Percentiles rank a stretch among this genome's conserved stretches.
These are phyloP conservation scores for Phasianus colchicus DNA, from an alignment of 2,113 vertebrate species.

Conservation along the genomic window DNA sequence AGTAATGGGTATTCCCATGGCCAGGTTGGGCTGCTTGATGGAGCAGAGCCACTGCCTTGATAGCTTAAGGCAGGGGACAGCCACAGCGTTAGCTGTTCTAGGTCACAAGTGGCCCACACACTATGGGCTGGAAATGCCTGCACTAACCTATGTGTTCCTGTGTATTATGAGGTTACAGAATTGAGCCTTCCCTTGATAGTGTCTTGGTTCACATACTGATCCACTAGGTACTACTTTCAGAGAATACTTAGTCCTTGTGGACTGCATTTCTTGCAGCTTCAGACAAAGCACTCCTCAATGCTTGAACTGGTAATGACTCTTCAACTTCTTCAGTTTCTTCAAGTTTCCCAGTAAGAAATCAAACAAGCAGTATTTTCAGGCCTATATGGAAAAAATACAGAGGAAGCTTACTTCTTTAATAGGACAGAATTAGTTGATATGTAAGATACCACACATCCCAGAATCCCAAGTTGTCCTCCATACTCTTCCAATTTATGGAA, in stretches of 20 bases:
- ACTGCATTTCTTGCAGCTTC: background rate
- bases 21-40: too few relatives aligned
- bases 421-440: background rate
- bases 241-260: background rate
- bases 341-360: background rate
- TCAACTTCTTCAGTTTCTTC: background rate
- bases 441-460: background rate
- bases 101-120: too few relatives aligned
- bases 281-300: background rate
- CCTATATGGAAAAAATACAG: background rate
- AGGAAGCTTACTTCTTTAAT: background rate
- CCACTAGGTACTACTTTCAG: background rate
- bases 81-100: too few relatives aligned
- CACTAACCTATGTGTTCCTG: background rate
- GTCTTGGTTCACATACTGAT: background rate
- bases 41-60: too few relatives aligned
- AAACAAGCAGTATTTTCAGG: background rate
- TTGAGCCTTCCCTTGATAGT: background rate
- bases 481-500: background rate
- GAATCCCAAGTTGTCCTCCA: background rate
- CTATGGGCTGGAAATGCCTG: too few relatives aligned
- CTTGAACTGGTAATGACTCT: background rate
- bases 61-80: too few relatives aligned
- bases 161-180: background rate
- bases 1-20: too few relatives aligned